Conservation (phyloP, 1,140 invertebrate genomes). For the Neuroterus valhalla region DNA sequence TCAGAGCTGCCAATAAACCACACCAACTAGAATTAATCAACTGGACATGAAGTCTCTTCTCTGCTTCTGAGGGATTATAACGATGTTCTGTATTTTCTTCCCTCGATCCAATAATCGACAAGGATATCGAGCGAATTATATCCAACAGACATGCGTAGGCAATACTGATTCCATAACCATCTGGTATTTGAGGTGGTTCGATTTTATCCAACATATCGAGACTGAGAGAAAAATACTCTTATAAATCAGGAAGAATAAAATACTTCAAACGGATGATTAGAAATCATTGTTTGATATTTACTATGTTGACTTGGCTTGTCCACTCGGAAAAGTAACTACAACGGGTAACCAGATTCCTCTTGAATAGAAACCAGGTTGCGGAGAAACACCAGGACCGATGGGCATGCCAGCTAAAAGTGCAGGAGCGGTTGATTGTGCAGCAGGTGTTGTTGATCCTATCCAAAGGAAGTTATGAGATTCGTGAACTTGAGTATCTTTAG, state of each 20-base stretch:
- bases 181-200: constrained; percentile 93
- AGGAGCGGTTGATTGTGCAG: constrained; percentile 81
- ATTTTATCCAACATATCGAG: constrained; percentile 96
- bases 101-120: constrained; percentile 79
- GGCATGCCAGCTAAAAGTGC: constrained; percentile 82
- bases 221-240: constrained; percentile 75
- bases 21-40: constrained; percentile 97
- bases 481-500: not conserved
- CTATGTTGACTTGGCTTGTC: constrained; percentile 91
- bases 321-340: constrained; percentile 88
- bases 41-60: constrained; percentile 81
- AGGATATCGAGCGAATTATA: constrained; percentile 86
- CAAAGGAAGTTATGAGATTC: constrained; percentile 32
- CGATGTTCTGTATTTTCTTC: constrained; percentile 68
- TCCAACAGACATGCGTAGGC: constrained; percentile 95
- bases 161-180: constrained; percentile 96
- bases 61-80: constrained; percentile 74
- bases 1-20: constrained; percentile 92
- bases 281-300: constrained; percentile 76
- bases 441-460: constrained; percentile 58
- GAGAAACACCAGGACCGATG: constrained; percentile 85
- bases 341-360: constrained; percentile 94
- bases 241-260: not conserved
- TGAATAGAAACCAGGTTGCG: constrained; percentile 94
- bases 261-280: not conserved